Evolutionary conservation across 2,113 vertebrate species (phyloP), one percentile per base, ranked within the genome.

Genomic region (Gallinago undulata): DNA sequence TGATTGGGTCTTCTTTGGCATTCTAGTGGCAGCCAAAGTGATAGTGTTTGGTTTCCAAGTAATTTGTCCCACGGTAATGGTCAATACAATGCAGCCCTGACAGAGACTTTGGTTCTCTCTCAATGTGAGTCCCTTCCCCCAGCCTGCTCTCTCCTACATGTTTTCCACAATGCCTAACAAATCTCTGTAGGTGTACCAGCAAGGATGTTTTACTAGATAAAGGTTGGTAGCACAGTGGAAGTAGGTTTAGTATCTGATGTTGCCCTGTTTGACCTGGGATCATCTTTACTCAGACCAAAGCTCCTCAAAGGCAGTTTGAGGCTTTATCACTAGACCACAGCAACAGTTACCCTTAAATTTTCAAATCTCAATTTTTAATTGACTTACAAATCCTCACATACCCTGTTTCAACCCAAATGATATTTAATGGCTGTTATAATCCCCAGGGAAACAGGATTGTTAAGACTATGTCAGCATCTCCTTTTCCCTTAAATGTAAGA

Each of bases 391-490:
- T 91, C 66, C 85, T 92, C 4, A 15, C 13, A 93, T 87, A 67
- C 6, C 3, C 1, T 85, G 19, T 85, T 91, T 94, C 33, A 67
- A 39, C 6, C 19, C 39, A 87, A 92, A 87, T 64, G 30, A 87
- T 95, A 83, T 94, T 96, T 89, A 74, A 85, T 84, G 31, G 11
- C 23, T 92, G 9, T 78, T 95, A 63, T 55, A 97, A 96, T 89
- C 39, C 67, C 43, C 87, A 93, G 92, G 43, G 27, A 97, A 98
- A 93, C 23, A 93, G 33, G 33, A 79, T 55, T 77, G 84, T 84
- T 93, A 95, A 87, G 19, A 85, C 51, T 41, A 7, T 41, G 11
- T 41, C 45, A 86, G 11, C 31, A 62, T 72, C 22, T 80, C 7
- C 8, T 74, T 74, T 59, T 87, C 17, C 24, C 16, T 83, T 53